Evolutionary conservation across 2,888 invertebrate genomes (phyloP).

Genomic region (Achlya flavicornis): DNA sequence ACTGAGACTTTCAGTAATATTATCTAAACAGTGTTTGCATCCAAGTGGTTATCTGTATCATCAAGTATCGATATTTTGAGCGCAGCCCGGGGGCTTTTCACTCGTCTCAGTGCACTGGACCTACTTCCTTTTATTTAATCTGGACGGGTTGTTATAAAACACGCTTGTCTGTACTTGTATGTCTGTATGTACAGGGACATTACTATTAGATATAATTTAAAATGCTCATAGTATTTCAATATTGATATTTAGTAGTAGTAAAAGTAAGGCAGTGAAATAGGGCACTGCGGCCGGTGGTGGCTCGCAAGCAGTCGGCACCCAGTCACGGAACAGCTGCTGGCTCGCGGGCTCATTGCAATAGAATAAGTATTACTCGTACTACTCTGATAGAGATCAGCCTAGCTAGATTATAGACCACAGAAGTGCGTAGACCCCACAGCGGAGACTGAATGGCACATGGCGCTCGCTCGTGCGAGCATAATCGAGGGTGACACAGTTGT

Average conservation of each 20-base stretch:
- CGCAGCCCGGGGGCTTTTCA: background rate
- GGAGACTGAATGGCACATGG: background rate
- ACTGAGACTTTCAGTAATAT: background rate
- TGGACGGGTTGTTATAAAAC: background rate
- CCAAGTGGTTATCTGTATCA: background rate
- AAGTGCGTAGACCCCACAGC: background rate
- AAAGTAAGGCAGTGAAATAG: no score
- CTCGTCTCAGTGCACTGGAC: background rate
- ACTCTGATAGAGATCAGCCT: background rate
- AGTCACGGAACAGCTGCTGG: background rate
- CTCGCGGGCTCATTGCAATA: background rate
- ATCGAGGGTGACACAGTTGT: conserved; percentile 6
- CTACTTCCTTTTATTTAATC: conserved; percentile 12
- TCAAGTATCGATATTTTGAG: background rate
- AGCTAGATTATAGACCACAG: background rate
- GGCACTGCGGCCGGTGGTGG: no score
- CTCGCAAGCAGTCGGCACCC: background rate
- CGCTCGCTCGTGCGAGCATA: background rate
- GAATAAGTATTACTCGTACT: background rate
- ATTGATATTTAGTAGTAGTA: no score
- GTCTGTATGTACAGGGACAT: background rate
- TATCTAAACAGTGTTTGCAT: background rate
- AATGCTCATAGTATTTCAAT: background rate
- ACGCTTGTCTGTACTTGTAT: background rate
- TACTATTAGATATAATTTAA: background rate